phyloP scores from a whole-genome alignment of 2,888 invertebrate genomes.

The Tuberolachnus salignus region DNA sequence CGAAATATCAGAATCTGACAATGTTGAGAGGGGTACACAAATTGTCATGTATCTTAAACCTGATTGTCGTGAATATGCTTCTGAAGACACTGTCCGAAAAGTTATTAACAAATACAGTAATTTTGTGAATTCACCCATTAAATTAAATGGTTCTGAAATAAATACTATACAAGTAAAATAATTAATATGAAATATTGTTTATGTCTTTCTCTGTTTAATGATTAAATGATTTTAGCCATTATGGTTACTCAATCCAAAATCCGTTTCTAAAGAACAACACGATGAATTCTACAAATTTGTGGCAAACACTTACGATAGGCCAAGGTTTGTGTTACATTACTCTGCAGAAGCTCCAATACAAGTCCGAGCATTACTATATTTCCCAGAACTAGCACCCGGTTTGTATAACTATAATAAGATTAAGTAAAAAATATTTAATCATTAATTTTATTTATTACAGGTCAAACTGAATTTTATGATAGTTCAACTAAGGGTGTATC shows the following conservation, averaged over 20 bases:
- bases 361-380: conserved; percentile 87
- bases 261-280: conserved; percentile 84
- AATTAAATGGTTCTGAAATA: conserved; percentile 83
- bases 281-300: conserved; percentile 91
- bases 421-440: not conserved
- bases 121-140: conserved; percentile 93
- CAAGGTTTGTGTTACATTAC: conserved; percentile 89
- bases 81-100: conserved; percentile 82
- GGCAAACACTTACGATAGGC: conserved; percentile 83
- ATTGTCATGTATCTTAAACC: conserved; percentile 88
- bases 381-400: conserved; percentile 88
- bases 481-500: conserved; percentile 71
- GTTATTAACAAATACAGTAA: conserved; percentile 96
- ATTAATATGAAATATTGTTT: conserved; percentile 57
- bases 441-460: conserved; percentile 33
- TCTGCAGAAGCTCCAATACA: conserved; percentile 91
- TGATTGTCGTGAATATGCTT: conserved; percentile 87
- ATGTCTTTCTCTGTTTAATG: conserved; percentile 29
- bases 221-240: conserved; percentile 70
- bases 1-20: conserved; percentile 85
- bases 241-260: conserved; percentile 91
- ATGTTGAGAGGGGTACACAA: conserved; percentile 87
- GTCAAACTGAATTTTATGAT: conserved; percentile 48
- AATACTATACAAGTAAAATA: conserved; percentile 79
- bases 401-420: conserved; percentile 15